Conservation (phyloP, 2,113 vertebrate genomes). For the Protobothrops mucrosquamatus region DNA sequence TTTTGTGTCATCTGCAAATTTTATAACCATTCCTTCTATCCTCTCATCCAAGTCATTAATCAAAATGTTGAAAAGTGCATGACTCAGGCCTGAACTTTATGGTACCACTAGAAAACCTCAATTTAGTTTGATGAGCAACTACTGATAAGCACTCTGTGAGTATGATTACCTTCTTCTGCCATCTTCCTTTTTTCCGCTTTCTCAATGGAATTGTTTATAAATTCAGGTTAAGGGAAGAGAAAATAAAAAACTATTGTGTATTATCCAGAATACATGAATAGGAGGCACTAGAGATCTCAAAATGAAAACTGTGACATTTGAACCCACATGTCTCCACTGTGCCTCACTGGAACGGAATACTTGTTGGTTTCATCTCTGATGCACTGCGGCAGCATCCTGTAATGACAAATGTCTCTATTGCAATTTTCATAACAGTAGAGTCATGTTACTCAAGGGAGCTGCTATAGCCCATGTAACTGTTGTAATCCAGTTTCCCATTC, state of each 20-base stretch:
- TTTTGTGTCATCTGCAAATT: not conserved
- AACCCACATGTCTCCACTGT: not conserved
- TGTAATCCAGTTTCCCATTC: not conserved
- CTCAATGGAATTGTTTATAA: not conserved
- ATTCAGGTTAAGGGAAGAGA: not conserved
- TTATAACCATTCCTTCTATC: not conserved
- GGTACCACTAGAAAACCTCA: not conserved
- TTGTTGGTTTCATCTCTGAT: not conserved
- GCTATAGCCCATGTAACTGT: not conserved
- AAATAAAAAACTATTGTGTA: not conserved
- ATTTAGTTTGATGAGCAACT: not conserved
- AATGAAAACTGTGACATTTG: not conserved
- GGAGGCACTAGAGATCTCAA: not conserved
- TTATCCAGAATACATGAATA: not conserved
- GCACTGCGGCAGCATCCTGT: not conserved
- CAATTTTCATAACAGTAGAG: not conserved
- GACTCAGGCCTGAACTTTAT: not conserved
- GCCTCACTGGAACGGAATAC: not conserved
- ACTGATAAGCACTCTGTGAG: not conserved
- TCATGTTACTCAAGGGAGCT: not conserved
- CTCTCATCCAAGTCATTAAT: not conserved
- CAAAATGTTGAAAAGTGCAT: not conserved
- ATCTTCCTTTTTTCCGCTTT: not conserved
- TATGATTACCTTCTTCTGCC: not conserved
- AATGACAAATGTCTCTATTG: not conserved